Base-by-base conservation (phyloP, 1,140 invertebrate species). In the Linepithema humile region DNA sequence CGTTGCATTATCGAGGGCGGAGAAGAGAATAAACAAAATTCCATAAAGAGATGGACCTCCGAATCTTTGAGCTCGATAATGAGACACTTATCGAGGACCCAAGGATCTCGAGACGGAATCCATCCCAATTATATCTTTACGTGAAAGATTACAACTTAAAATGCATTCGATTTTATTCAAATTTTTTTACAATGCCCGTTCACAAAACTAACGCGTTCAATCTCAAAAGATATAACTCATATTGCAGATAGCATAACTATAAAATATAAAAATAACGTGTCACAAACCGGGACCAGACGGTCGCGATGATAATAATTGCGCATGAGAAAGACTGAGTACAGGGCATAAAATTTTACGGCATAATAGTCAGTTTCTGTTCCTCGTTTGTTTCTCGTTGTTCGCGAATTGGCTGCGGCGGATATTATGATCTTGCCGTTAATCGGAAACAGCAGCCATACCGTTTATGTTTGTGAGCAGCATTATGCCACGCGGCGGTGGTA, bases 331-430 rank as follows among this genome's bases (percentile, higher is more conserved):
- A 92, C 88, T 93, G 91, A 91, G 85, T 73, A 89, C 82, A 90
- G 88, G 93, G 92, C 93, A 94, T 93, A 92, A 90, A 90, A 94
- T 94, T 94, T 94, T 91, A 87, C 90, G 85, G 57, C 90, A 91
- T 92, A 92, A 94, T 94, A 94, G 93, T 94, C 93, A 94, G 92
- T 94, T 91, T 94, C 92, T 94, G 93, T 94, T 94, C 93, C 93
- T 94, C 90, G 92, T 92, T 93, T 93, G 89, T 91, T 93, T 93
- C 89, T 92, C 86, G 88, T 91, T 86, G 86, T 91, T 89, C 83
- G 89, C 84, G 77, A 90, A 89, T 72, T 57, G 86, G 87, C 85
- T 89, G 90, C 90, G 84, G 84, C 88, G 88, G 89, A 38, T 40
- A 78, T 20, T 84, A 55, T 77, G 85, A 87, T 83, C 78, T 89